Evolutionary conservation across 2,888 invertebrate genomes (phyloP).

Genomic region (Thyatira batis): DNA sequence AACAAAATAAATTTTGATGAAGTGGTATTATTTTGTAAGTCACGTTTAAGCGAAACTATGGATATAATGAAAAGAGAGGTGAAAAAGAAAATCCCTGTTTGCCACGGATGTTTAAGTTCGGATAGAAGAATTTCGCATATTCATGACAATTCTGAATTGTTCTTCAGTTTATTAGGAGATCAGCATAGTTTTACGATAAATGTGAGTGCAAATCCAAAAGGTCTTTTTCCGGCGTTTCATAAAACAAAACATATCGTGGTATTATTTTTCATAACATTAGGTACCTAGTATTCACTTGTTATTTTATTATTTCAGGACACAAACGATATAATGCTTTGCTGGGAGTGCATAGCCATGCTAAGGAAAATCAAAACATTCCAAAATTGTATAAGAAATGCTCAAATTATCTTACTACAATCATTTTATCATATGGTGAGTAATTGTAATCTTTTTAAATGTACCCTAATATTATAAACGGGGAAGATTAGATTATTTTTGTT

Average conservation of each 20-base stretch:
- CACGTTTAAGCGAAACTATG: background rate
- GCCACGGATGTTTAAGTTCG: background rate
- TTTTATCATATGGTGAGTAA: constrained; percentile 25
- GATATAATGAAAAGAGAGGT: background rate
- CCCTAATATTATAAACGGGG: no score
- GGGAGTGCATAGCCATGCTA: constrained; percentile 40
- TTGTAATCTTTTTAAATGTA: no score
- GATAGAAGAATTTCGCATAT: background rate
- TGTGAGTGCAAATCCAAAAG: background rate
- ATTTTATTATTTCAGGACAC: constrained; percentile 17
- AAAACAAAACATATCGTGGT: constrained; percentile 3
- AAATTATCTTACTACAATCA: constrained; percentile 20
- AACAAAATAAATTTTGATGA: no score
- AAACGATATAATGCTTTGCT: constrained; percentile 32
- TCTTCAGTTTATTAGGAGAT: background rate
- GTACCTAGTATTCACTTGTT: no score
- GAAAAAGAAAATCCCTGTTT: background rate
- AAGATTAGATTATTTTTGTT: no score
- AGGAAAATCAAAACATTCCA: constrained; percentile 27
- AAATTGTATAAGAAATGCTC: constrained; percentile 20
- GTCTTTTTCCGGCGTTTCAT: background rate
- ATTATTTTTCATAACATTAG: constrained; percentile 25
- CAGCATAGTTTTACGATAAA: background rate
- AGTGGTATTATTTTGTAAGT: background rate
- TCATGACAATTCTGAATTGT: background rate